phyloP scores from a whole-genome alignment of 2,888 invertebrate species.

The Mycalesis mineus region DNA sequence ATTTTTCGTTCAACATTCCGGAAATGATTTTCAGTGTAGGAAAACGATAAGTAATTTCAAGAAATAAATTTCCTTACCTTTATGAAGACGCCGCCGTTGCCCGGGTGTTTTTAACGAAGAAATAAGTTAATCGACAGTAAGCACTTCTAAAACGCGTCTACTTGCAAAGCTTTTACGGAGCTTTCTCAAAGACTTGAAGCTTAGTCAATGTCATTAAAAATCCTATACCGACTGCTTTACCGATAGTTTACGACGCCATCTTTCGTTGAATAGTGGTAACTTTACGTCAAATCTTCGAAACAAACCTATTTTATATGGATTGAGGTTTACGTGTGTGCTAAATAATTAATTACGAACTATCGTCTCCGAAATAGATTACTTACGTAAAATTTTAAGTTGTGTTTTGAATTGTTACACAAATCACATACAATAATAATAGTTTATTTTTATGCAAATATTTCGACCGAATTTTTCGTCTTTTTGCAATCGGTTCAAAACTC shows the following conservation, averaged over 20 bases:
- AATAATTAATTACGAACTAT: too few relatives aligned
- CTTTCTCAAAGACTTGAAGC: conserved; percentile 40
- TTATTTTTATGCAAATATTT: too few relatives aligned
- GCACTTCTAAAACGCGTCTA: conserved; percentile 31
- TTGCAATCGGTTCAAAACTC: too few relatives aligned
- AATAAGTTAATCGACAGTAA: conserved; percentile 22
- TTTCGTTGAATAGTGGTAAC: conserved; percentile 42
- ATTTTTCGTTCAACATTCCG: conserved; percentile 23
- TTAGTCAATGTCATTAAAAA: conserved; percentile 29
- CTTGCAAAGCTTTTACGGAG: conserved; percentile 34
- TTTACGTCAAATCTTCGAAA: neutral
- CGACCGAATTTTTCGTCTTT: too few relatives aligned
- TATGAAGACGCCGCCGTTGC: conserved; percentile 15
- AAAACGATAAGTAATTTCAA: neutral
- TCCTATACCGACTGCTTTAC: conserved; percentile 39
- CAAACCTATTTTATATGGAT: neutral
- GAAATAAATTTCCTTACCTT: conserved; percentile 24
- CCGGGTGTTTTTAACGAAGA: conserved; percentile 12
- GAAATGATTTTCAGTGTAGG: neutral
- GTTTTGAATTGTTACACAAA: too few relatives aligned
- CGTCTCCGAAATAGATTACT: too few relatives aligned
- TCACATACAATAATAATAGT: too few relatives aligned
- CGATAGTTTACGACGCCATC: conserved; percentile 45
- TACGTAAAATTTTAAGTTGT: too few relatives aligned
- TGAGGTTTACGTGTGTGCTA: too few relatives aligned